Conservation (phyloP, 2,888 invertebrate species). For the Andrena bicolor region DNA sequence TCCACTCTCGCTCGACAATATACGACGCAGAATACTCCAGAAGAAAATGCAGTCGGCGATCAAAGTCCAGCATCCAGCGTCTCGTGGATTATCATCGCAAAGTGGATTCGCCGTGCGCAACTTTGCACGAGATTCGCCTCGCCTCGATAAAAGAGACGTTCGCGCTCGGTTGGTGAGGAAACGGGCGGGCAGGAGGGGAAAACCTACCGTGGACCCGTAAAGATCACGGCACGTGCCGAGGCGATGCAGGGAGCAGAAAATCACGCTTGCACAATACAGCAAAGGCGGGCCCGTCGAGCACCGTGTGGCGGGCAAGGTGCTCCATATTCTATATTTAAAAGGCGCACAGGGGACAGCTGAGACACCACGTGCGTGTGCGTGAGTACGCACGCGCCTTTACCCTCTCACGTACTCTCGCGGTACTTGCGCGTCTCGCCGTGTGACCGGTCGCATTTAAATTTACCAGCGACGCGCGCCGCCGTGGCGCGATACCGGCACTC, state of each 20-base stretch:
- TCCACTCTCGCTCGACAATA: not conserved
- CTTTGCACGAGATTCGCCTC: not conserved
- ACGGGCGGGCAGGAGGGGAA: not conserved
- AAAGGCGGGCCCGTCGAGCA: constrained; percentile 40
- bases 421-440: constrained; percentile 41
- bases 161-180: not conserved
- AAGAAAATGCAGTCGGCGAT: not conserved
- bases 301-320: constrained; percentile 75
- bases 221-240: constrained; percentile 50
- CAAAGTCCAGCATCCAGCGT: not conserved
- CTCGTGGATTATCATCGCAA: constrained; percentile 1
- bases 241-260: constrained; percentile 68
- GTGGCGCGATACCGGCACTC: constrained; percentile 29
- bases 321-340: constrained; percentile 84
- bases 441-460: constrained; percentile 76
- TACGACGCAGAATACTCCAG: not conserved
- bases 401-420: constrained; percentile 17
- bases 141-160: not conserved
- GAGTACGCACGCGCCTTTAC: constrained; percentile 49
- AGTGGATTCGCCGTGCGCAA: not conserved
- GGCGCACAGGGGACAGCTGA: constrained; percentile 57
- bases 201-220: not conserved
- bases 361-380: constrained; percentile 72
- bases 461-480: constrained; percentile 71
- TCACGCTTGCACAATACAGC: constrained; percentile 70